phyloP scores from a whole-genome alignment of 2,888 invertebrate genomes.

The Mythimna impura region DNA sequence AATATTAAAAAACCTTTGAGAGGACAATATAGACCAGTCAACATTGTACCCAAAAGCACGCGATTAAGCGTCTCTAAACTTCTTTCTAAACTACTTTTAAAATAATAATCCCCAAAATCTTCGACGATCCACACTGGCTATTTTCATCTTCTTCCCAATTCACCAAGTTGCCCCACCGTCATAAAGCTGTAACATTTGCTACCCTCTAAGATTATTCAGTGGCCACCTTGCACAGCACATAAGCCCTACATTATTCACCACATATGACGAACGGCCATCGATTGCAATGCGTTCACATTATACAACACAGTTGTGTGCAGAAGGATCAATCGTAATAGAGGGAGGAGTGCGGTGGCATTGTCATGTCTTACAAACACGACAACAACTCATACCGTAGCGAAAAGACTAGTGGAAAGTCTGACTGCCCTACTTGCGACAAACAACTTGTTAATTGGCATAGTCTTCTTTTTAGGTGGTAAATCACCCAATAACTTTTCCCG shows the following conservation, averaged over 20 bases:
- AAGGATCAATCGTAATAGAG: background rate
- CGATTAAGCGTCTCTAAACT: too few species aligned
- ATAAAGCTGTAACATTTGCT: conserved; percentile 8
- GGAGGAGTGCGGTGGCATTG: too few species aligned
- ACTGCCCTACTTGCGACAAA: too few species aligned
- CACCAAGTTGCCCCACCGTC: background rate
- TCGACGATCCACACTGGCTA: too few species aligned
- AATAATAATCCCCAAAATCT: too few species aligned
- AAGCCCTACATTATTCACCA: conserved; percentile 32
- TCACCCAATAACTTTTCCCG: too few species aligned
- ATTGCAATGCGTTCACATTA: conserved; percentile 33
- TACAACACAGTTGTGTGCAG: background rate
- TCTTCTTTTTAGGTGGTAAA: too few species aligned
- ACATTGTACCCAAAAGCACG: too few species aligned
- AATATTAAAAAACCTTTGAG: too few species aligned
- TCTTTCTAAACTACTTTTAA: too few species aligned
- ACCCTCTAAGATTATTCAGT: conserved; percentile 33
- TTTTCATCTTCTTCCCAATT: background rate
- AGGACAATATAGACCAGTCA: too few species aligned
- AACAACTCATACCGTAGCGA: background rate
- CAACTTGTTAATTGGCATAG: too few species aligned
- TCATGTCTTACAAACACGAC: background rate
- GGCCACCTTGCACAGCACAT: conserved; percentile 8
- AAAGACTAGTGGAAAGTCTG: background rate
- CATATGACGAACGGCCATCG: conserved; percentile 32